Conservation (phyloP, 64 coral and sea anemone species). For the Pocillopora verrucosa region DNA sequence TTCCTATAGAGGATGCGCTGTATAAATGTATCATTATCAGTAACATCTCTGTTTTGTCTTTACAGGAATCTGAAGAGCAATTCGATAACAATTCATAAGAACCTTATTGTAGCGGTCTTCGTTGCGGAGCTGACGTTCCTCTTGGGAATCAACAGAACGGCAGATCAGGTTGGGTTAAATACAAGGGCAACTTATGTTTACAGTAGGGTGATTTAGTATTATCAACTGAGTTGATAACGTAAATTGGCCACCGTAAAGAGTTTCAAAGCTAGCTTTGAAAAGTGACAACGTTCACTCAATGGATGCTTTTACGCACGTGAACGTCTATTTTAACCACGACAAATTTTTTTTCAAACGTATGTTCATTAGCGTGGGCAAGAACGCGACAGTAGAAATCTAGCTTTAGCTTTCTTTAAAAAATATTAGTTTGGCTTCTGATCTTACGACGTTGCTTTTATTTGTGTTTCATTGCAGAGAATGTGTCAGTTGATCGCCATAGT, state of each 20-base stretch:
- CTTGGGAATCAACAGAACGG: slow-evolving; percentile 87
- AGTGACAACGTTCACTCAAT: too few relatives aligned
- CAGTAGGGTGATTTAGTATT: too few relatives aligned
- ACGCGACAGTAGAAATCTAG: too few relatives aligned
- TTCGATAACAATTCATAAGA: slow-evolving; percentile 83
- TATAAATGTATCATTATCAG: not conserved
- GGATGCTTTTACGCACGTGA: too few relatives aligned
- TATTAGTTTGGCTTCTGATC: not conserved
- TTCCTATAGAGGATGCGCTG: too few relatives aligned
- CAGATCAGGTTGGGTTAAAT: slow-evolving; percentile 51
- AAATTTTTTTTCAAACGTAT: too few relatives aligned
- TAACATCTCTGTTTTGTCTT: not conserved
- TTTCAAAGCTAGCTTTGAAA: too few relatives aligned
- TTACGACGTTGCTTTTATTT: not conserved
- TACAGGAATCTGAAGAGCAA: slow-evolving; percentile 83
- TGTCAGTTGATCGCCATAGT: slow-evolving; percentile 86
- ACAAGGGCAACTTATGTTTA: not conserved
- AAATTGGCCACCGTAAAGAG: too few relatives aligned
- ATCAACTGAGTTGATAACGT: too few relatives aligned
- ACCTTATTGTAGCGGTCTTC: slow-evolving; percentile 77
- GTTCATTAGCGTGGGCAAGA: too few relatives aligned
- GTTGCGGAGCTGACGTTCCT: slow-evolving; percentile 88
- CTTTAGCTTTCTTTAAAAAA: too few relatives aligned
- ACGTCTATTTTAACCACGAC: not conserved
- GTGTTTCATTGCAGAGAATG: slow-evolving; percentile 59